These are phyloP conservation scores for Oryzias melastigma DNA, from an alignment of 2,113 vertebrate genomes.

Conservation along the genomic window DNA sequence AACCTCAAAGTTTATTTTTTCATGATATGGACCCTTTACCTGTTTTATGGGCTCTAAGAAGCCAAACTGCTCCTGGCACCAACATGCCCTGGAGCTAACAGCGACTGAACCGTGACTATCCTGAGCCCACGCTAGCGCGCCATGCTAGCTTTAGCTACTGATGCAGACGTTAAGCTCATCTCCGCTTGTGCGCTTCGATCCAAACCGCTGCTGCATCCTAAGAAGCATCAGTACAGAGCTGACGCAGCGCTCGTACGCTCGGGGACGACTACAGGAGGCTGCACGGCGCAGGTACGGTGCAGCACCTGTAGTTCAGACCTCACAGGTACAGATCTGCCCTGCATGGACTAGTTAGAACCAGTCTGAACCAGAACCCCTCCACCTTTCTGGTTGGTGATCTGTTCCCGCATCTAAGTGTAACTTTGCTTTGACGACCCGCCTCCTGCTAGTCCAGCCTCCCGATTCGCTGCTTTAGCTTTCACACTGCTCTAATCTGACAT, in stretches of 20 bases:
- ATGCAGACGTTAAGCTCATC: constrained; percentile 1
- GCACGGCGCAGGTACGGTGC: background rate
- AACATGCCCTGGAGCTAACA: no score
- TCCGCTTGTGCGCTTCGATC: constrained; percentile 27
- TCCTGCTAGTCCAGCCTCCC: constrained; percentile 2
- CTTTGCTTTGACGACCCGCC: background rate
- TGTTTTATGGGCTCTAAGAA: no score
- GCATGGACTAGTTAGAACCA: no score
- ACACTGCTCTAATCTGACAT: constrained; percentile 6
- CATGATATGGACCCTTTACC: no score
- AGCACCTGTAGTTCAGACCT: no score
- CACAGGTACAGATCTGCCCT: no score
- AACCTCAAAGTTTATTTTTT: no score
- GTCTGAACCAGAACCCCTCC: no score
- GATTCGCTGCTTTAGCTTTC: constrained; percentile 8
- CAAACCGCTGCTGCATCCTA: constrained; percentile 32
- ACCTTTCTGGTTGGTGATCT: no score
- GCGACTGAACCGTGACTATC: background rate
- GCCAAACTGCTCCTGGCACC: no score
- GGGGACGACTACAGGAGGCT: constrained; percentile 27
- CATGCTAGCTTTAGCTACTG: background rate
- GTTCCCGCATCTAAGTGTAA: no score
- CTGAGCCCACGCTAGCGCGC: background rate
- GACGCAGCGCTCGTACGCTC: constrained; percentile 50
- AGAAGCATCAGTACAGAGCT: constrained; percentile 35